Evolutionary conservation across 92 coral and sea anemone species (phyloP), one percentile per base, ranked within the genome.

Genomic region (Parazoanthus darwini): DNA sequence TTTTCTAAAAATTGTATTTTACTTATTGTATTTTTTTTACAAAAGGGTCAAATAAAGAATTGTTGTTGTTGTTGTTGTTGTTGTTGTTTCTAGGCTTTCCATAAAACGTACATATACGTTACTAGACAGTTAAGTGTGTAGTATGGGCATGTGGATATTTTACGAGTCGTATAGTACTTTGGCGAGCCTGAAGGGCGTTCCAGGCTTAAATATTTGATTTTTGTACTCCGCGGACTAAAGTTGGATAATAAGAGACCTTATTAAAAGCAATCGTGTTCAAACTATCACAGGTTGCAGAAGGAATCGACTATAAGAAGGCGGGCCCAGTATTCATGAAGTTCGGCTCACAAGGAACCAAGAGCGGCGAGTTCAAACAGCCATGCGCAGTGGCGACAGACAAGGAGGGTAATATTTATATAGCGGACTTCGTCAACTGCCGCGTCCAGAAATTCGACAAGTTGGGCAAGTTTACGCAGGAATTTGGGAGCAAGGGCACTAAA

Each of bases 401-500:
- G 11, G 96, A 93, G 63, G 98, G 94, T 43, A 90, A 93, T 77
- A 94, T 94, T 80, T 94, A 93, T 86, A 91, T 94, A 20, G 88
- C 98, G 16, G 98, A 94, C 91, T 93, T 94, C 80, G 98, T 94
- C 42, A 94, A 94, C 92, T 94, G 98, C 65, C 94, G 98, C 1
- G 91, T 94, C 50, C 98, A 94, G 78, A 93, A 94, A 88, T 94
- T 94, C 78, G 96, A 94, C 79, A 92, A 82, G 44, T 91, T 94
- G 84, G 98, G 98, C 86, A 94, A 94, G 77, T 95, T 93, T 70
- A 58, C 87, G 4, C 89, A 88, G 23, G 98, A 93, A 44, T 94
- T 96, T 56, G 99, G 99, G 58, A 38, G 93, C 26, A 94, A 94
- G 35, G 99, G 99, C 18, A 90, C 90, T 54, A 92, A 90, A 67